Conservation (phyloP, 1,140 invertebrate genomes). For the Scaptomyza graminum region DNA sequence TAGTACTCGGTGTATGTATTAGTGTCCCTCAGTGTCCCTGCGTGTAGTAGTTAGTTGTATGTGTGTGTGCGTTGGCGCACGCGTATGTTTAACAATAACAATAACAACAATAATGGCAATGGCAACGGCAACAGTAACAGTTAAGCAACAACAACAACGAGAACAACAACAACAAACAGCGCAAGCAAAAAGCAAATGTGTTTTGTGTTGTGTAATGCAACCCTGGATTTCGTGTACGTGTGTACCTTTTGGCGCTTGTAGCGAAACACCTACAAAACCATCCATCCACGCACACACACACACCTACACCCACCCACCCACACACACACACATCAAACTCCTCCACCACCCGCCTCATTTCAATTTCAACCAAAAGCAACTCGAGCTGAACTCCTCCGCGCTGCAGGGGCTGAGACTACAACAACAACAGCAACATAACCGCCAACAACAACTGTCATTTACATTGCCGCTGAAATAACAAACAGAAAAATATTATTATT, state of each 20-base stretch:
- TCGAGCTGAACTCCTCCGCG: not conserved
- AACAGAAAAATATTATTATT: conserved; percentile 58
- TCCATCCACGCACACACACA: conserved; percentile 9
- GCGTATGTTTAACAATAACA: conserved; percentile 54
- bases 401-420: conserved; percentile 27
- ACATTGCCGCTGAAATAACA: conserved; percentile 39
- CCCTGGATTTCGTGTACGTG: conserved; percentile 84
- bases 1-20: conserved; percentile 47
- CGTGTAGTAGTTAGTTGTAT: conserved; percentile 20
- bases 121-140: conserved; percentile 28
- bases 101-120: conserved; percentile 15
- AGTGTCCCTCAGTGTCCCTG: conserved; percentile 42
- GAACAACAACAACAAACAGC: conserved; percentile 40
- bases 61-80: conserved; percentile 60
- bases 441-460: conserved; percentile 49
- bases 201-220: conserved; percentile 83
- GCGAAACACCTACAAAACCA: conserved; percentile 61
- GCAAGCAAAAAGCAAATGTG: conserved; percentile 53
- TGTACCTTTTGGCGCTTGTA: conserved; percentile 80
- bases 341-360: conserved; percentile 51
- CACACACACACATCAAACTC: conserved; percentile 20
- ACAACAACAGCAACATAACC: conserved; percentile 16
- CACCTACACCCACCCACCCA: conserved; percentile 30
- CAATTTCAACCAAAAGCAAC: conserved; percentile 37
- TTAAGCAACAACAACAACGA: conserved; percentile 12